Evolutionary conservation across 2,888 invertebrate genomes (phyloP).

Genomic region (Rosalia funebris): DNA sequence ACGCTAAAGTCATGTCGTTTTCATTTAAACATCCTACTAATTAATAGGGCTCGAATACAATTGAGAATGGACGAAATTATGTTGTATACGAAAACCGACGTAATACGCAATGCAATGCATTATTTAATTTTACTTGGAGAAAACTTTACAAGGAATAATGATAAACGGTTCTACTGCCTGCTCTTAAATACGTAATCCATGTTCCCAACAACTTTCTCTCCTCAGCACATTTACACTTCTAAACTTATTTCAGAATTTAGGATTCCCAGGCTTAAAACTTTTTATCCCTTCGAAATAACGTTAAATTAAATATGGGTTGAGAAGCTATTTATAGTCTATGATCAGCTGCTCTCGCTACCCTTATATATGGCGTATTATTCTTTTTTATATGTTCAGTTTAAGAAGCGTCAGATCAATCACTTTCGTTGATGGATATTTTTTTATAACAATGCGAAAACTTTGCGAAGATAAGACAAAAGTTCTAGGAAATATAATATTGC

Average conservation of each 20-base stretch:
- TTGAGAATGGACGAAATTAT: no score
- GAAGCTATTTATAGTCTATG: conserved; percentile 17
- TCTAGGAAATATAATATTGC: no score
- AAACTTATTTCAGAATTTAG: conserved; percentile 24
- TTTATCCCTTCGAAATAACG: conserved; percentile 20
- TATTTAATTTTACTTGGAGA: conserved; percentile 14
- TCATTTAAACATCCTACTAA: no score
- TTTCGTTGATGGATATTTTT: no score
- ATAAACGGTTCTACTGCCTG: conserved; percentile 26
- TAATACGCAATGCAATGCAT: conserved; percentile 14
- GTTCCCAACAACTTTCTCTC: conserved; percentile 25
- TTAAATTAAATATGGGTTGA: conserved; percentile 20
- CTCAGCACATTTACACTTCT: conserved; percentile 24
- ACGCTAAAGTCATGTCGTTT: no score
- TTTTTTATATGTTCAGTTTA: no score
- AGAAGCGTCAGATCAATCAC: no score
- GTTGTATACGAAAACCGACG: no score
- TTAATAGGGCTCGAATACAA: no score
- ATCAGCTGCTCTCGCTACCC: conserved; percentile 10
- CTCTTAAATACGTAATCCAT: conserved; percentile 27
- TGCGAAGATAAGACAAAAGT: no score
- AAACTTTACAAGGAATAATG: conserved; percentile 20
- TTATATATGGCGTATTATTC: no score
- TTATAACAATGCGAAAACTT: no score
- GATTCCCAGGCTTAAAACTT: conserved; percentile 24